Evolutionary conservation across 2,888 invertebrate genomes (phyloP).

Genomic region (Scaptomyza tumidula): DNA sequence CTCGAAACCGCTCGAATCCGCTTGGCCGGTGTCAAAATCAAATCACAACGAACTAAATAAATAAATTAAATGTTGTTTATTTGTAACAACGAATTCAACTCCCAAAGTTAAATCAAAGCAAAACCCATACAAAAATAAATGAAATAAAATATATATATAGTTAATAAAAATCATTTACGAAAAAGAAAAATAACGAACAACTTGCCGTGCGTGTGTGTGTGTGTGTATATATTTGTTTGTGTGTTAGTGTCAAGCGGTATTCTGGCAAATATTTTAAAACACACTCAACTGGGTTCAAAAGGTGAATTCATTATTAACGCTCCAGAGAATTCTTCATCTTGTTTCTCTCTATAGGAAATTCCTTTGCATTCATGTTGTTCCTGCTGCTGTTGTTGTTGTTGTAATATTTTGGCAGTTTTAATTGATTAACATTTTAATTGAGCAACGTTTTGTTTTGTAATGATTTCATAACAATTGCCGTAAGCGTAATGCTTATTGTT

Average conservation of each 20-base stretch:
- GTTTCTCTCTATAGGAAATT: background rate
- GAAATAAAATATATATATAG: conserved; percentile 1
- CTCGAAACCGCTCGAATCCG: conserved; percentile 3
- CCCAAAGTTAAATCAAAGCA: background rate
- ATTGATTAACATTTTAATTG: conserved; percentile 9
- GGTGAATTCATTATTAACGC: conserved; percentile 12
- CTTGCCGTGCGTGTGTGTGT: background rate
- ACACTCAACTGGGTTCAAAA: background rate
- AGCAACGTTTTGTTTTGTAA: conserved; percentile 73
- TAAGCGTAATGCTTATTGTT: conserved; percentile 56
- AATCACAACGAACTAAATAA: conserved; percentile 23
- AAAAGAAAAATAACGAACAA: conserved; percentile 17
- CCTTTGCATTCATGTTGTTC: no score
- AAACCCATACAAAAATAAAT: background rate
- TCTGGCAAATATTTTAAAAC: conserved; percentile 15
- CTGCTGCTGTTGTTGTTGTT: background rate
- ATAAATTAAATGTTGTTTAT: conserved; percentile 9
- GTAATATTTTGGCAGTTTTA: conserved; percentile 7
- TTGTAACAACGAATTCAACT: background rate
- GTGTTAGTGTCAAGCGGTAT: background rate
- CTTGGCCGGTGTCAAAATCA: conserved; percentile 11
- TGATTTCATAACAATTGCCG: conserved; percentile 79
- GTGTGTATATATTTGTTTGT: background rate
- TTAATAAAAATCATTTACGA: conserved; percentile 4
- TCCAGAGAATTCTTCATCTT: background rate